Evolutionary conservation across 2,797 vertebrate species (phyloP), one percentile per base, ranked within the genome.

Genomic region (Gymnoscopelus microlampas): DNA sequence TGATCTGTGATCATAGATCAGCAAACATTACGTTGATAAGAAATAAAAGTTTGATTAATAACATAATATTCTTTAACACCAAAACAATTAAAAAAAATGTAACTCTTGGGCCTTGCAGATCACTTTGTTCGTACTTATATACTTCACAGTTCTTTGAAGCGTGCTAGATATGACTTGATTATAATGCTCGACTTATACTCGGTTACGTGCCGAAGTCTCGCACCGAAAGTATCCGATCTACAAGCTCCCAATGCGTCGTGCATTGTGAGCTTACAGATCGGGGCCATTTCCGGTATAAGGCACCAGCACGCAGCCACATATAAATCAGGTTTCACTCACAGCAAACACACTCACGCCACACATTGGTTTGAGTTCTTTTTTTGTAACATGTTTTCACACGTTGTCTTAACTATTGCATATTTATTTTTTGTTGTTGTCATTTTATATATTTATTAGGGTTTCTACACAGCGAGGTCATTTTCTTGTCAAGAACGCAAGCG

Each of bases 401-500:
- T 81, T 87, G 71, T 93, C 88, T 91, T 90, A 87, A 90, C 81
- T 84, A 82, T 90, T 83, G 78, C 89, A 87, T 88, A 83, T 91
- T 89, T 78, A 93, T 44, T 44, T 84, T 79, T 83, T 44, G 39
- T 44, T 8, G 9, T 39, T 39, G 39, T 44, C 39, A 81, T 80
- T 84, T 69, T 90, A 79, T 87, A 77, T 94, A 94, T 94, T 92
- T 92, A 92, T 90, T 92, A 91, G 87, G 86, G 71, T 89, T 91
- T 93, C 94, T 92, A 88, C 87, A 89, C 73, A 85, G 70, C 86
- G 74, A 50, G 68, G 80, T 79, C 73, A 75, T 80, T 81, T 68
- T 85, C 76, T 84, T 87, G 82, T 90, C 68, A 15, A 77, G 76
- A 83, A 80, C 81, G 84, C 84, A 44, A 8, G 74, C 53, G 4